These are phyloP conservation scores for Chrosomus eos DNA, from an alignment of 2,797 vertebrate species.

Conservation along the genomic window DNA sequence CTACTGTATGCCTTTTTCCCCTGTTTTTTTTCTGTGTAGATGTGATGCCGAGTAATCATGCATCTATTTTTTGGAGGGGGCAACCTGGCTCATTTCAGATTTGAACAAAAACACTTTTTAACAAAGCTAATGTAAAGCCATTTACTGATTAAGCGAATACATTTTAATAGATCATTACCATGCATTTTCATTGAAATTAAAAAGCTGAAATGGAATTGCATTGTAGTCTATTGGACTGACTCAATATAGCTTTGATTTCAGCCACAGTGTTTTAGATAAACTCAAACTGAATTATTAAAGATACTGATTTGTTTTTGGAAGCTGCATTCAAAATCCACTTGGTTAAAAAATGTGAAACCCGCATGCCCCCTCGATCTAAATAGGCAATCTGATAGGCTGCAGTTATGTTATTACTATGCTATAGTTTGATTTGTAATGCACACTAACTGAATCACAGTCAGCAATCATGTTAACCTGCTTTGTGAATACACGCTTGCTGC, in stretches of 20 bases:
- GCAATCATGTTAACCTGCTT: conserved; percentile 33
- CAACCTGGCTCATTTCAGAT: background rate
- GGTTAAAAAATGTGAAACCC: background rate
- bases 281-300: background rate
- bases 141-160: background rate
- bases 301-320: background rate
- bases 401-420: conserved; percentile 5
- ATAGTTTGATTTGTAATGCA: conserved; percentile 31
- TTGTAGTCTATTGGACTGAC: background rate
- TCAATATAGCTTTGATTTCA: background rate
- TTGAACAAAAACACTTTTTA: background rate
- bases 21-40: conserved; percentile 16
- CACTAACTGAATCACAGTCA: conserved; percentile 30
- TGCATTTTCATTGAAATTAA: background rate
- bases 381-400: conserved; percentile 6
- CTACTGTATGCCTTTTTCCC: background rate
- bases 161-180: background rate
- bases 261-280: background rate
- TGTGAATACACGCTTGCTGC: conserved; percentile 58
- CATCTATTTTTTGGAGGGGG: conserved; percentile 44
- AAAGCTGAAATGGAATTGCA: background rate
- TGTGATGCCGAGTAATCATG: conserved; percentile 16
- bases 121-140: background rate
- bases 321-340: background rate
- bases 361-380: conserved; percentile 1